These are phyloP conservation scores for Parotia lawesii DNA, from an alignment of 2,113 vertebrate species.

Conservation along the genomic window DNA sequence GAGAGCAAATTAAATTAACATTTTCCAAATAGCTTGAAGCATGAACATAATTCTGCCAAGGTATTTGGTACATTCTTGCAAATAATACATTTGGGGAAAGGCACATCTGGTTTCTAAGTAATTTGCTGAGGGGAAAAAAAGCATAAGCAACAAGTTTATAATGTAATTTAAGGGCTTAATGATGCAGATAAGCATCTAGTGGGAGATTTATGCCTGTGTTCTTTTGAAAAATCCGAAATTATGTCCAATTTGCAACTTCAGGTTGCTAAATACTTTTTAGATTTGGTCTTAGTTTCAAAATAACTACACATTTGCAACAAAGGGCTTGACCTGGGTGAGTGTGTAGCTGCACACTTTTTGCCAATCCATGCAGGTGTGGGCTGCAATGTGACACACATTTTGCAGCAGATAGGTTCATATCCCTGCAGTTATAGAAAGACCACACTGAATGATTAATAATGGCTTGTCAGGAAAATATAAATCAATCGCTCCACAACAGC, in stretches of 20 bases:
- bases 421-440: neutral
- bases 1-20: constrained; percentile 6
- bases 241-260: neutral
- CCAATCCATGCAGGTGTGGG: neutral
- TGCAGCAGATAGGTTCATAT: neutral
- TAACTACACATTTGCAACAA: neutral
- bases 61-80: neutral
- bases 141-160: neutral
- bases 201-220: neutral
- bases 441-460: neutral
- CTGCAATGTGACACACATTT: neutral
- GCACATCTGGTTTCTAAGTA: neutral
- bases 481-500: neutral
- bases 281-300: neutral
- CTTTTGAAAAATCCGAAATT: neutral
- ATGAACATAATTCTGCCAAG: constrained; percentile 18
- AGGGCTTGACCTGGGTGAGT: neutral
- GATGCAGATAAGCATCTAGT: constrained; percentile 12
- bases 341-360: neutral
- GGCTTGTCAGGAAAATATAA: neutral
- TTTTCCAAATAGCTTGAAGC: constrained; percentile 44
- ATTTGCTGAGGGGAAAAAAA: neutral
- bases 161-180: constrained; percentile 22
- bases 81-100: neutral
- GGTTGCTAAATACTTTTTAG: neutral